Evolutionary conservation across 37 sponge, comb jelly and placozoan genomes (phyloP), one percentile per base, ranked within the genome.

Genomic region (Beroe forskalii): DNA sequence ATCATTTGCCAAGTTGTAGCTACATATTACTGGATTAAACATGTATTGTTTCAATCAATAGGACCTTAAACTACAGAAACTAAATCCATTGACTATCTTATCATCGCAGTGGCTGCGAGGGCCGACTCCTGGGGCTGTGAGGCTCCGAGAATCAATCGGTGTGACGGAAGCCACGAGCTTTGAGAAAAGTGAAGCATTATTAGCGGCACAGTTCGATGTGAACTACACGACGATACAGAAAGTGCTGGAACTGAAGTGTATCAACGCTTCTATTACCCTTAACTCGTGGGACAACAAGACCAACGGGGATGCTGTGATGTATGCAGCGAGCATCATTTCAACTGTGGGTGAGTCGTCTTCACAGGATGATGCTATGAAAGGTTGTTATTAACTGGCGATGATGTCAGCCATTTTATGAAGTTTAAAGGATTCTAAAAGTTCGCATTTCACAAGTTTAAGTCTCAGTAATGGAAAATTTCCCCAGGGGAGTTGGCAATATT

Each of bases 81-180:
- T n/a, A n/a, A n/a, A n/a, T n/a, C n/a, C n/a, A n/a, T n/a, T n/a
- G n/a, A n/a, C n/a, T n/a, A n/a, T n/a, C n/a, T n/a, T n/a, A n/a
- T n/a, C n/a, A n/a, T n/a, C n/a, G n/a, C 66, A 63, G 66, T 63
- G 66, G 66, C 9, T 63, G 66, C 3, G 25, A 63, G 66, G 66
- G 4, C 4, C 20, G 4, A n/a, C 25, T 4, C 25, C 66, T n/a
- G 23, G 24, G 25, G 66, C 66, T 4, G 66, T 63, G 66, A 30
- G 28, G 4, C 14, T 63, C 6, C 20, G n/a, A 20, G 25, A 63
- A 63, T 3, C 20, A 24, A 63, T 63, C 20, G 66, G 66, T n/a
- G 28, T 63, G 2, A 63, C 14, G 20, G 66, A 63, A 23, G 6
- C 66, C 9, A 24, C 25, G 3, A 4, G 28, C 25, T 24, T 23